A percentile compares a stretch with the other conserved stretches of the same genome.
phyloP scores from a whole-genome alignment of 2,888 invertebrate genomes.

The Netelia fuscicornis region DNA sequence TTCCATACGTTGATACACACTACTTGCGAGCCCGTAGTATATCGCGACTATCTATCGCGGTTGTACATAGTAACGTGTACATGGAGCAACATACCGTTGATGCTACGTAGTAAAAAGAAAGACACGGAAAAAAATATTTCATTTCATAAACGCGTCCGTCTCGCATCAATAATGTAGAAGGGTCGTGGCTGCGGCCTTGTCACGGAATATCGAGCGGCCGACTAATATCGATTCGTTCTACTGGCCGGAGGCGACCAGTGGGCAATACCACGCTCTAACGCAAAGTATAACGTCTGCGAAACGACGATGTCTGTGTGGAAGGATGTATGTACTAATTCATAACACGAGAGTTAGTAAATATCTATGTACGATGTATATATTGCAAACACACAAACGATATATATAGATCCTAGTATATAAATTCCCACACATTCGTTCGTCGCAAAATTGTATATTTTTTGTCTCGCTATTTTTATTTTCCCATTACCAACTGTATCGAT shows the following conservation, averaged over 20 bases:
- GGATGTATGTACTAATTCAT: constrained; percentile 27
- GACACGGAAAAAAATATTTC: constrained; percentile 63
- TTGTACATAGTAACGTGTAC: neutral
- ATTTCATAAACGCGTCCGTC: constrained; percentile 74
- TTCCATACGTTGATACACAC: constrained; percentile 7
- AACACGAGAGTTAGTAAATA: neutral
- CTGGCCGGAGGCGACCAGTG: constrained; percentile 59
- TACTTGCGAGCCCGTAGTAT: neutral
- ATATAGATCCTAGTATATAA: neutral
- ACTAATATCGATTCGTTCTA: constrained; percentile 78
- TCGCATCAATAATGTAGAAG: constrained; percentile 81
- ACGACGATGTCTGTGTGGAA: constrained; percentile 1
- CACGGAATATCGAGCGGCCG: constrained; percentile 77
- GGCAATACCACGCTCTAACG: constrained; percentile 44
- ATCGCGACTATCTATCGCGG: constrained; percentile 8
- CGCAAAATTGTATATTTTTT: too few relatives aligned
- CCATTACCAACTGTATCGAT: too few relatives aligned
- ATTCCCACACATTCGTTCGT: too few relatives aligned
- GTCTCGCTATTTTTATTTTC: too few relatives aligned
- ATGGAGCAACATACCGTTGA: neutral
- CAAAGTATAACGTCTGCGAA: constrained; percentile 2
- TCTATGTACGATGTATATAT: neutral
- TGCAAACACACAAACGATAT: neutral
- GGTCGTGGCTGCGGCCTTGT: constrained; percentile 81
- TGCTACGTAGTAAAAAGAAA: constrained; percentile 12